Conservation (phyloP, 2,797 vertebrate species). For the Pogoniulus pusillus region DNA sequence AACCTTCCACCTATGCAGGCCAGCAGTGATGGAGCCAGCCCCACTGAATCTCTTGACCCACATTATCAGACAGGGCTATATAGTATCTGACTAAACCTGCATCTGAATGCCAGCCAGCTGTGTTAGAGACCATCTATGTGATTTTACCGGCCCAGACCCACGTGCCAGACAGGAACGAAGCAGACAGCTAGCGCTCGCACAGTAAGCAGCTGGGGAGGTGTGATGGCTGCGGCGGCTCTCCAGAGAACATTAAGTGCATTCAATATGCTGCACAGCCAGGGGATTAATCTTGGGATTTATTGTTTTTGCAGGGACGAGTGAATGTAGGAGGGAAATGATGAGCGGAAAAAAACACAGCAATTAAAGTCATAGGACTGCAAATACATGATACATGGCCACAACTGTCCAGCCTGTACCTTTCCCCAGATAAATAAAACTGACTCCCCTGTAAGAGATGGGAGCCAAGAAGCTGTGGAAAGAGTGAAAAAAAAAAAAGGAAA, state of each 20-base stretch:
- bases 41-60: neutral
- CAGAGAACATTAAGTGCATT: neutral
- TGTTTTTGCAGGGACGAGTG: neutral
- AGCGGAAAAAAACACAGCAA: neutral
- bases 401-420: conserved; percentile 19
- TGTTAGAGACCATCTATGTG: accelerated
- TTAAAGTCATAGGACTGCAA: neutral
- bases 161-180: neutral
- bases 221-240: neutral
- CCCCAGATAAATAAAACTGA: conserved; percentile 3
- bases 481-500: neutral
- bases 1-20: accelerated
- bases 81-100: neutral
- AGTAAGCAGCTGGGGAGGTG: neutral
- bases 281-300: conserved; percentile 7
- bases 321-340: neutral
- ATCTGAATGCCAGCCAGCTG: neutral
- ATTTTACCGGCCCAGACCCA: neutral
- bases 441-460: neutral
- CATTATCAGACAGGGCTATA: neutral
- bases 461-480: conserved; percentile 27
- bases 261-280: neutral
- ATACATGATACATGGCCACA: neutral
- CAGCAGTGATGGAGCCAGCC: neutral
- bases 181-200: neutral